Base-by-base conservation (phyloP, 2,888 invertebrate species). In the Agrochola macilenta region DNA sequence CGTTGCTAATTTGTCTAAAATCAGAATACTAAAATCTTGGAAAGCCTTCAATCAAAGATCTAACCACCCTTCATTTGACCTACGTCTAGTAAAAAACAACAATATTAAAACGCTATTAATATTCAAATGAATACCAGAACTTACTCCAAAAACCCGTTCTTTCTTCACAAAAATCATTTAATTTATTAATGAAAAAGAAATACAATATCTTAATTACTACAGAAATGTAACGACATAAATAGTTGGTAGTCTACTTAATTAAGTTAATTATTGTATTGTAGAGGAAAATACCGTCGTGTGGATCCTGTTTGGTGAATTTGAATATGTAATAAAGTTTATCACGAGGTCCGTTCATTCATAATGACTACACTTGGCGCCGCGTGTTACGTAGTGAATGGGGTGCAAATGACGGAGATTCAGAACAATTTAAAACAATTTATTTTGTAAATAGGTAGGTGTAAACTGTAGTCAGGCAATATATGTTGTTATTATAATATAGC, bases 301-400 rank as follows among this genome's bases (percentile, higher is more conserved):
- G 71, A 87, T 89, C 89, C 90, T 85, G 89, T 87, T 89, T 64
- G 1, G 52, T 76, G 26, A 75, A 78, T 81, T 78, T 77, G 54
- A 81, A 84, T 79, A 84, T 81, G 49, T 79, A 81, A 81, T 83
- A 74, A 71, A 69, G 74, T 76, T 78, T 78, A 77, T 87, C 78
- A 66, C 70, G 60, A 78, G 60, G 68, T 76, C 80, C 57, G 76
- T 86, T 88, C 90, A 90, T 90, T 90, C 90, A 90, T 83, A 84
- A 83, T 84, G 79, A 74, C 84, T 73, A 78, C 76, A 80, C 80
- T 79, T 84, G 90, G 89, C 89, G 90, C 90, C 87, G 63, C 69
- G 60, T 63, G 26, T 76, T 20, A 60, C 58, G 60, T 63, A 57
- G 52, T 57, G 26, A 23, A 65, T 74, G 39, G 58, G 82, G 84